Base-by-base conservation (phyloP, 2,113 vertebrate genomes). In the Ia io region DNA sequence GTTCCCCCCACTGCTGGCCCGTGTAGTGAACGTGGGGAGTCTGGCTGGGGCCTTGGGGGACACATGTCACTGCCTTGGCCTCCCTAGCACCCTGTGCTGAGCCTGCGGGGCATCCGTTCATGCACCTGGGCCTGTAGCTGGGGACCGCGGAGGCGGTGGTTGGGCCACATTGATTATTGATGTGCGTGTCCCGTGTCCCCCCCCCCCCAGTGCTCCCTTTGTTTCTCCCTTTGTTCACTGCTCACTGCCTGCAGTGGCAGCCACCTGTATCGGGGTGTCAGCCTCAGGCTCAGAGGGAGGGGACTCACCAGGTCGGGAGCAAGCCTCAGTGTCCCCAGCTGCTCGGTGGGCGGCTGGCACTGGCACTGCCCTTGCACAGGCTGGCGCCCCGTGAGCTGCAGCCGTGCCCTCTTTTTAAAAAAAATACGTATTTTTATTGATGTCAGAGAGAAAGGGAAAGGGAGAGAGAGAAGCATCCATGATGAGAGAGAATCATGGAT, bases 91-190 rank as follows among this genome's bases (percentile, higher is more conserved):
- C 97, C 49, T 44, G 22, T 42, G 42, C 42, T 42, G 42, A 42
- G 42, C 42, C 42, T 42, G 9, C 0, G 30, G 8, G 40, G 25
- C 28, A 18, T 44, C 67, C 23, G 59, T 79, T 94, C 49, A 5
- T 25, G 65, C 91, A 82, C n/a, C 40, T n/a, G 18, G 91, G 30
- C n/a, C 85, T 11, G 47, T 94, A 88, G 56, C 86, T 67, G 3
- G 84, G 77, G 91, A 92, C 47, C n/a, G 61, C 5, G 18, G 49
- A 1, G 3, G 40, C 2, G 5, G 42, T 9, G 35, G 40, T 37
- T 20, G 35, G 59, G 70, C 3, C 8, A 10, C 42, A 9, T 84
- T 40, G 51, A 56, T 87, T 65, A 73, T 5, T 30, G 65, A 93
- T 53, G 51, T 51, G 49, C 13, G 13, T n/a, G n/a, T n/a, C 8